Conservation (phyloP, 2,888 invertebrate genomes). For the Euphydryas editha region DNA sequence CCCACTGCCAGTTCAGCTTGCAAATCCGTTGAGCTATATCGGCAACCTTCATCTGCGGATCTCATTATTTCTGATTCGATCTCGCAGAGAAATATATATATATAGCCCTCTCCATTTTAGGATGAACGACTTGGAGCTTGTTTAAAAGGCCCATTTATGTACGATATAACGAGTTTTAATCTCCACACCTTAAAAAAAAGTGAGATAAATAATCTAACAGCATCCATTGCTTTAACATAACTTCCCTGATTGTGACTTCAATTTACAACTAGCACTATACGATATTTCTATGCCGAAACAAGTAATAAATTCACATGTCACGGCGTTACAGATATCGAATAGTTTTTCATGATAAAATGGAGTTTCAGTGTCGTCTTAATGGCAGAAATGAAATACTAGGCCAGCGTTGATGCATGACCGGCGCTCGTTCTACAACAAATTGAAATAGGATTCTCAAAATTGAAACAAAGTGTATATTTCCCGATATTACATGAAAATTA, state of each 20-base stretch:
- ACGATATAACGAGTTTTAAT: no score
- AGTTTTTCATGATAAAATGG: conserved; percentile 57
- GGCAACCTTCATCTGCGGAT: no score
- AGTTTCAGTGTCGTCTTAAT: conserved; percentile 56
- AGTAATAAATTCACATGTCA: conserved; percentile 50
- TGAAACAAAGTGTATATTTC: conserved; percentile 38
- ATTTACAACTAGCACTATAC: conserved; percentile 40
- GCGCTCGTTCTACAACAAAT: conserved; percentile 39
- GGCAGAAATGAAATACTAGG: conserved; percentile 54
- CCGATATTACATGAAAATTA: conserved; percentile 15
- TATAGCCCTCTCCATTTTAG: no score
- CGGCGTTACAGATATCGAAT: conserved; percentile 52
- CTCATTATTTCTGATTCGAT: no score
- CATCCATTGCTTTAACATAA: conserved; percentile 11
- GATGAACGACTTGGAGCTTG: no score
- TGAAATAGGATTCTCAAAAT: conserved; percentile 43
- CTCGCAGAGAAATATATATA: no score
- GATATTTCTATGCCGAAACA: conserved; percentile 46
- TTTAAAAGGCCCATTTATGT: no score
- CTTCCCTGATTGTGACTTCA: conserved; percentile 33
- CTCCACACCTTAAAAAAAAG: no score
- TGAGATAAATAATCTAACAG: no score
- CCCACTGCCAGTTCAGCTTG: no score
- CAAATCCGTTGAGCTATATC: no score
- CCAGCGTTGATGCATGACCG: conserved; percentile 49